Percentiles rank a stretch among this genome's conserved stretches.
phyloP scores from a whole-genome alignment of 2,888 invertebrate genomes.

The Junonia oenone region DNA sequence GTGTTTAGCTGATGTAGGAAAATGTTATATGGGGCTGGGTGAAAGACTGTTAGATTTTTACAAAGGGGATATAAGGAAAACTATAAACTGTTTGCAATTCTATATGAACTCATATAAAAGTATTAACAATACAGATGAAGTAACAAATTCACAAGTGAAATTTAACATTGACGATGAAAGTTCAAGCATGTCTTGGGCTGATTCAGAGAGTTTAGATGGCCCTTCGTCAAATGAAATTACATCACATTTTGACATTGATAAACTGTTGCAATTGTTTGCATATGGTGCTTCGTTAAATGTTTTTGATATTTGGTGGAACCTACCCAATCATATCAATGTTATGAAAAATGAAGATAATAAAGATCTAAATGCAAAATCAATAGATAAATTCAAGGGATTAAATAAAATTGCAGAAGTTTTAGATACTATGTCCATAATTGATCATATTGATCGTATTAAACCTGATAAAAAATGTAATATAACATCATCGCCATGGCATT shows the following conservation, averaged over 20 bases:
- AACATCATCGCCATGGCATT: conserved; percentile 52
- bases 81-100: conserved; percentile 86
- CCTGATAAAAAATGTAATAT: conserved; percentile 36
- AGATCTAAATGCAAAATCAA: conserved; percentile 20
- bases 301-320: conserved; percentile 63
- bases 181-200: conserved; percentile 62
- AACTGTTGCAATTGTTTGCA: conserved; percentile 35
- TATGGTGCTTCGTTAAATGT: conserved; percentile 35
- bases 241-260: conserved; percentile 39
- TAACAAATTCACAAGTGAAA: conserved; percentile 36
- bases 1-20: conserved; percentile 82
- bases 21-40: conserved; percentile 71
- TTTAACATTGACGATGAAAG: conserved; percentile 53
- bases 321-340: conserved; percentile 43
- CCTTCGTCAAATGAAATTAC: conserved; percentile 28
- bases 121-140: conserved; percentile 32
- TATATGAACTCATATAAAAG: conserved; percentile 75
- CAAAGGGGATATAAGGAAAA: conserved; percentile 85
- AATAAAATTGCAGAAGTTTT: conserved; percentile 47
- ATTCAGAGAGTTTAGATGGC: conserved; percentile 42
- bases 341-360: conserved; percentile 33
- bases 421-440: conserved; percentile 63
- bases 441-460: conserved; percentile 38
- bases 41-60: conserved; percentile 79
- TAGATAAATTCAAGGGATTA: conserved; percentile 36